Percentiles rank a stretch among this genome's conserved stretches.
These are phyloP conservation scores for Molanna angustata DNA, from an alignment of 2,888 invertebrate species.

Conservation along the genomic window DNA sequence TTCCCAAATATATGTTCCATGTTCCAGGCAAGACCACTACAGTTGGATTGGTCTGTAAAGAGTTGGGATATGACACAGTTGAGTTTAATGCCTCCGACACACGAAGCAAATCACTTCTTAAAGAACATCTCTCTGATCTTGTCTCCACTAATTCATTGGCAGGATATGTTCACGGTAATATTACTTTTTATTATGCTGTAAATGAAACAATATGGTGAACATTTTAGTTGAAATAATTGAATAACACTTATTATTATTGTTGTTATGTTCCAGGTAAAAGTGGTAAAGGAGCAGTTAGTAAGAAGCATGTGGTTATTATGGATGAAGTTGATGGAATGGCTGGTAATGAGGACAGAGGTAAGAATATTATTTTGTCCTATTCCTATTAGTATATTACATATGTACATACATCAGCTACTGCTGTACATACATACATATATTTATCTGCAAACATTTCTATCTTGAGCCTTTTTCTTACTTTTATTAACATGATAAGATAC, in stretches of 20 bases:
- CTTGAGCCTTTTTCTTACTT: too few relatives aligned
- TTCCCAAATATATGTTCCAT: too few relatives aligned
- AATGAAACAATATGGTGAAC: too few relatives aligned
- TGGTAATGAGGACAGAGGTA: constrained; percentile 94
- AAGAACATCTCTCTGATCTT: constrained; percentile 79
- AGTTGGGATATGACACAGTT: constrained; percentile 83
- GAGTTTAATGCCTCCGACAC: constrained; percentile 99
- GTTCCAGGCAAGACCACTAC: constrained; percentile 78
- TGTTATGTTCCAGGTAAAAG: constrained; percentile 42
- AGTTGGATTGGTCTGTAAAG: constrained; percentile 83
- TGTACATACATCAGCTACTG: background rate
- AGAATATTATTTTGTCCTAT: constrained; percentile 4
- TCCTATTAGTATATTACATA: background rate
- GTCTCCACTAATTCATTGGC: constrained; percentile 73
- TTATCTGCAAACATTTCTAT: too few relatives aligned
- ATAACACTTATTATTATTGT: too few relatives aligned
- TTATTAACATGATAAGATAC: too few relatives aligned
- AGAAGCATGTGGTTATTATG: constrained; percentile 94
- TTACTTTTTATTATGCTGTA: too few relatives aligned
- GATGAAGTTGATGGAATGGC: constrained; percentile 99
- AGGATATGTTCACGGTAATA: constrained; percentile 65
- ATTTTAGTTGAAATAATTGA: too few relatives aligned
- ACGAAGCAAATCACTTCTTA: constrained; percentile 81
- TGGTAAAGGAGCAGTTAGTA: constrained; percentile 55
- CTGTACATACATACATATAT: too few relatives aligned